phyloP scores from a whole-genome alignment of 2,888 invertebrate species.

The Nymphalis urticae region DNA sequence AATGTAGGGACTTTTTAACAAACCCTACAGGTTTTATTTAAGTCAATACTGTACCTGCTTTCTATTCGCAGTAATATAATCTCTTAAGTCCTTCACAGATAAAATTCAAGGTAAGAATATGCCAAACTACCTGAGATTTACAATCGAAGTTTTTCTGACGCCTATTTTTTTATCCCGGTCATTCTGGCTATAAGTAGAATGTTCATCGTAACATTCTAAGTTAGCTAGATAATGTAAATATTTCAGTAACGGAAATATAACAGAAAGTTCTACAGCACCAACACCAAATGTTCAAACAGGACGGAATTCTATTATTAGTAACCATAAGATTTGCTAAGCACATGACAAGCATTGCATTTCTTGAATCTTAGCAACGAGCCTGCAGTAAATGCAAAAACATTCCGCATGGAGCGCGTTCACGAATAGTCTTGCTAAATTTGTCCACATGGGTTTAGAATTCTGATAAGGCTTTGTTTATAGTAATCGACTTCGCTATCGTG shows the following conservation, averaged over 20 bases:
- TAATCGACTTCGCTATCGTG: neutral
- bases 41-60: neutral
- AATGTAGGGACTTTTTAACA: neutral
- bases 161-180: constrained; percentile 8
- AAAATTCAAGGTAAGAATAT: constrained; percentile 14
- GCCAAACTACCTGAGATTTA: constrained; percentile 22
- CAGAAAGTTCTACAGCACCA: neutral
- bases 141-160: constrained; percentile 20
- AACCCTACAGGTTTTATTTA: neutral
- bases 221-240: neutral
- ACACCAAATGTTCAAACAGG: constrained; percentile 11
- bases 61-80: neutral
- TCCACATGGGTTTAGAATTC: constrained; percentile 36
- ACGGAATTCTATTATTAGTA: constrained; percentile 27
- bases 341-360: constrained; percentile 35
- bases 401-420: constrained; percentile 41
- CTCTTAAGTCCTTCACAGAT: constrained; percentile 10
- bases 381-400: constrained; percentile 39
- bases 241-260: constrained; percentile 6
- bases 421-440: constrained; percentile 48
- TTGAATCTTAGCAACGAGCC: constrained; percentile 28
- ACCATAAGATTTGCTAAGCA: constrained; percentile 32
- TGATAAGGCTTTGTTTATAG: constrained; percentile 33
- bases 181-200: neutral
- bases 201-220: neutral